Conservation (phyloP, 2,113 vertebrate genomes). For the Syngnathoides biaculeatus region DNA sequence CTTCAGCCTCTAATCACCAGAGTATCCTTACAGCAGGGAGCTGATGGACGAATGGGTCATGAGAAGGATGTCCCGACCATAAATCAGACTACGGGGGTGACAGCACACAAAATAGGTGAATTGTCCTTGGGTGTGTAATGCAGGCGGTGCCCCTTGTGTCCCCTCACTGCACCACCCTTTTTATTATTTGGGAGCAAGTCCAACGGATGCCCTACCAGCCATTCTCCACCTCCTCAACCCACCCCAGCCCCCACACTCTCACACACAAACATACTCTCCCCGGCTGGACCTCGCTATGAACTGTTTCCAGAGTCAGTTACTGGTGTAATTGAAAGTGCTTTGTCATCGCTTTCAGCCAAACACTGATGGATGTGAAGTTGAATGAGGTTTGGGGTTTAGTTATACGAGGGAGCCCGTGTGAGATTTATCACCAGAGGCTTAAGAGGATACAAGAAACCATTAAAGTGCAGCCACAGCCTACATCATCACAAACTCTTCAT, state of each 20-base stretch:
- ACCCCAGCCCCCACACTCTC: constrained; percentile 21
- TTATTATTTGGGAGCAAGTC: constrained; percentile 70
- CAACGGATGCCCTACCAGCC: constrained; percentile 69
- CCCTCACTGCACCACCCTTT: constrained; percentile 65
- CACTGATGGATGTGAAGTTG: constrained; percentile 87
- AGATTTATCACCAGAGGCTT: constrained; percentile 83
- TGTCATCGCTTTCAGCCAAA: constrained; percentile 86
- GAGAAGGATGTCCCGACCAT: constrained; percentile 73
- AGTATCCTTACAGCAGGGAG: constrained; percentile 58
- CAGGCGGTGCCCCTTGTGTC: constrained; percentile 67
- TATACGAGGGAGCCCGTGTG: constrained; percentile 77
- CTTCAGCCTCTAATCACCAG: constrained; percentile 71
- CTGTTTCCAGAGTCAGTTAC: constrained; percentile 80
- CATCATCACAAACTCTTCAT: constrained; percentile 68
- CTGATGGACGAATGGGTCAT: constrained; percentile 71
- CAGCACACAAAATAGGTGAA: constrained; percentile 74
- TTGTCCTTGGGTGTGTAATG: constrained; percentile 69
- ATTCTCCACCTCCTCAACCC: constrained; percentile 43
- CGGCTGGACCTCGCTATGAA: constrained; percentile 76
- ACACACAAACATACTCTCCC: constrained; percentile 13
- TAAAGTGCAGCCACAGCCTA: constrained; percentile 74
- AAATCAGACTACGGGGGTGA: constrained; percentile 77
- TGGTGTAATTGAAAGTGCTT: constrained; percentile 83
- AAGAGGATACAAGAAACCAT: constrained; percentile 79
- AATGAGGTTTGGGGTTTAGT: constrained; percentile 90